These are phyloP conservation scores for Drosophila sordidula DNA, from an alignment of 2,888 invertebrate species.

Conservation along the genomic window DNA sequence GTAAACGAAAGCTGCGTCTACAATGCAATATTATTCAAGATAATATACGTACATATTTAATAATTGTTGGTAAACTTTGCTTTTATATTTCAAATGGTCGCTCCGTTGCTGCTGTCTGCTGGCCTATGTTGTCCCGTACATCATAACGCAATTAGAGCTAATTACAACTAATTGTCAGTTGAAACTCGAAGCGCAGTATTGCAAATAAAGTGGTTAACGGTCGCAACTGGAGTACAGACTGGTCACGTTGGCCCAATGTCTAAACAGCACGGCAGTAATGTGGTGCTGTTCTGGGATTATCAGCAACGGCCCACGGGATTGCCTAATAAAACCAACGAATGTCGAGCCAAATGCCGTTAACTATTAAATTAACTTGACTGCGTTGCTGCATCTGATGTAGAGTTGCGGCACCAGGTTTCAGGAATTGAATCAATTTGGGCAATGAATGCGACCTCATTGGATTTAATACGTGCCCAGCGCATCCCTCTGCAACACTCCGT, in stretches of 20 bases:
- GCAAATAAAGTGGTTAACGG: conserved; percentile 16
- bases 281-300: conserved; percentile 24
- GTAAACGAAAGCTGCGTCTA: not conserved
- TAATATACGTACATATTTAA: no score
- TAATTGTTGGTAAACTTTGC: not conserved
- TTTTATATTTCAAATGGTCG: not conserved
- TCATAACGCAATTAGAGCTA: conserved; percentile 62
- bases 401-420: conserved; percentile 14
- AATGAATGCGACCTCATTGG: conserved; percentile 77
- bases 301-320: conserved; percentile 14
- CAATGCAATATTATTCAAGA: not conserved
- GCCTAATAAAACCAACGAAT: conserved; percentile 46
- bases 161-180: conserved; percentile 60
- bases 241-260: conserved; percentile 13
- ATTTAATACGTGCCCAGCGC: conserved; percentile 69
- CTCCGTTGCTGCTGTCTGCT: conserved; percentile 1
- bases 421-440: conserved; percentile 70
- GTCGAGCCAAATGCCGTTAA: conserved; percentile 39
- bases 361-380: conserved; percentile 56
- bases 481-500: conserved; percentile 6
- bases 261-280: conserved; percentile 22
- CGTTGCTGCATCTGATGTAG: conserved; percentile 32
- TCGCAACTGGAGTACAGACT: conserved; percentile 1
- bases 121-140: conserved; percentile 31
- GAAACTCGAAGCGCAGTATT: conserved; percentile 19